Percentiles rank a stretch among this genome's conserved stretches.
These are phyloP conservation scores for Neogobius melanostomus DNA, from an alignment of 2,113 vertebrate species.

Conservation along the genomic window DNA sequence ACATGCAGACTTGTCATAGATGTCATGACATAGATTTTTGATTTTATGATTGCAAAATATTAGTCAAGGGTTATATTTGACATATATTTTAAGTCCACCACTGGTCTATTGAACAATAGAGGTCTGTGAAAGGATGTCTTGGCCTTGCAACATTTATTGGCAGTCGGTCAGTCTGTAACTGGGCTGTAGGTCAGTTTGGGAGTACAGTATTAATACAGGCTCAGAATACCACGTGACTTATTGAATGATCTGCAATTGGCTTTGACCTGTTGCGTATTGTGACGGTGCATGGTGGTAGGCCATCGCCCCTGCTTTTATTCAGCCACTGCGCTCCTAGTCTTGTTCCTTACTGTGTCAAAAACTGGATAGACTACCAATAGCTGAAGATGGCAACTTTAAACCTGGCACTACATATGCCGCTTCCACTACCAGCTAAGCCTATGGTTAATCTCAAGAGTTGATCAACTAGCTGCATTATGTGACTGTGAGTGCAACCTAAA, in stretches of 20 bases:
- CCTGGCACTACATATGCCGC: conserved; percentile 62
- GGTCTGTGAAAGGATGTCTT: conserved; percentile 48
- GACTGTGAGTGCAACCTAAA: background rate
- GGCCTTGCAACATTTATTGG: conserved; percentile 45
- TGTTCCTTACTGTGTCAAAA: conserved; percentile 39
- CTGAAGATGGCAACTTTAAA: conserved; percentile 67
- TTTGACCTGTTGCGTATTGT: conserved; percentile 62
- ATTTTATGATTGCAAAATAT: conserved; percentile 2
- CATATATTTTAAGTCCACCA: conserved; percentile 1
- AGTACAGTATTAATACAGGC: conserved; percentile 67
- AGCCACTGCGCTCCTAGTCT: conserved; percentile 40
- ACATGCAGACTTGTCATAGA: conserved; percentile 15
- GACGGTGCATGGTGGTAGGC: conserved; percentile 62
- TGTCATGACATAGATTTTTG: conserved; percentile 8
- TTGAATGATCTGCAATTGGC: conserved; percentile 75
- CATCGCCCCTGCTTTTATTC: conserved; percentile 75
- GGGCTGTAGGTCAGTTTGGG: conserved; percentile 63
- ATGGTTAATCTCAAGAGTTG: conserved; percentile 61
- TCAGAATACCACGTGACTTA: conserved; percentile 62
- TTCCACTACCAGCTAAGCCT: conserved; percentile 69
- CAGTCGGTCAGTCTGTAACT: conserved; percentile 53
- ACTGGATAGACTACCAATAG: conserved; percentile 56
- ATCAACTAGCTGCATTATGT: conserved; percentile 9
- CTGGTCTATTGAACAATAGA: conserved; percentile 41
- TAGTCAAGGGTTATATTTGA: background rate